Base-by-base conservation (phyloP, 2,888 invertebrate genomes). In the Hirudinaria manillensis region DNA sequence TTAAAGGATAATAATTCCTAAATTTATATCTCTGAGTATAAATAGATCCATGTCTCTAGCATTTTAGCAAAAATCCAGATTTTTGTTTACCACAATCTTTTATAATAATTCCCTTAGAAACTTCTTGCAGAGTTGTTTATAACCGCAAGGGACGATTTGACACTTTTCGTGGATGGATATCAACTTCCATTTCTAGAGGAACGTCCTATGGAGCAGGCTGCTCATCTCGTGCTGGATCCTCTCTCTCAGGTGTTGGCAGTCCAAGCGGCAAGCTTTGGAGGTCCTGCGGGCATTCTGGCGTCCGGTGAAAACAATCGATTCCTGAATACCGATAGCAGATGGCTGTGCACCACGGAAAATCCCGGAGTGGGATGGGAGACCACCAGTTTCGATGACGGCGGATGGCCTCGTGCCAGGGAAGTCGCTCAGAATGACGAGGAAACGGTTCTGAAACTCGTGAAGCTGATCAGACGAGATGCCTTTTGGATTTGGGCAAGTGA, bases 401-500 rank as follows among this genome's bases (percentile, higher is more conserved):
- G 29, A 29, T 61, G 61, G 61, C 24, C 24, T 6, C 61, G 24
- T 24, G 61, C 61, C 24, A 29, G 13, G n/a, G 29, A 27, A 61
- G 19, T 61, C 19, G 29, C 24, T 24, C 24, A 10, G 3, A 27
- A 24, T 61, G 61, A 24, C 61, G 61, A 61, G 24, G 13, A 61
- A 27, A 27, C 29, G 4, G 29, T 45, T 45, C 61, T 61, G 61
- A 29, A 24, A 27, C 61, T 61, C 1, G 24, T 61, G 29, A 61
- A 27, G 19, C 24, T 29, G 7, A 29, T 61, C 61, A 61, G 45
- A 45, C 45, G 16, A 45, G 45, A 45, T 45, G 45, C 45, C 16
- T 45, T 45, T 61, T 61, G 61, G 61, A 61, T 61, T 61, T 61
- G 61, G 61, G 24, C 61, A n/a, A 61, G 24, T 61, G 61, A 29